Percentiles rank a stretch among this genome's conserved stretches.
These are phyloP conservation scores for Melangyna quadrimaculata DNA, from an alignment of 2,888 invertebrate genomes.

Conservation along the genomic window DNA sequence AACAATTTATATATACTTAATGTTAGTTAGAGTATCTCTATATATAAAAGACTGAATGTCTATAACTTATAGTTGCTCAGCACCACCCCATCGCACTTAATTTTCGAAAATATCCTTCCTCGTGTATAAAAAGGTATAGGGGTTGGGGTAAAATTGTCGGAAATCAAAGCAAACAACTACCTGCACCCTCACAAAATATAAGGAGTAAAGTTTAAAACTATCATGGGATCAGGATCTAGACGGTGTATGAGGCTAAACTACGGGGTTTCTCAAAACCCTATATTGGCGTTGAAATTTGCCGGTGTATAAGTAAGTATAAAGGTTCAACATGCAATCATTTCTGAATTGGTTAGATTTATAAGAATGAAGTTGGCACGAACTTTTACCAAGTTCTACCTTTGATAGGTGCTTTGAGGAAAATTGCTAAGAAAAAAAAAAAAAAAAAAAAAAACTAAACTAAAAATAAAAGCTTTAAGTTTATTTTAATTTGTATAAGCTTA, in stretches of 20 bases:
- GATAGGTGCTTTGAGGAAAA: conserved; percentile 9
- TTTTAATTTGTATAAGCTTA: background rate
- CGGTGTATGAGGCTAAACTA: conserved; percentile 28
- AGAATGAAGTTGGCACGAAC: conserved; percentile 68
- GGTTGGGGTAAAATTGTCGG: conserved; percentile 13
- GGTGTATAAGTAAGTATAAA: conserved; percentile 11
- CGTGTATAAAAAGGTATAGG: background rate
- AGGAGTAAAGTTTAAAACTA: conserved; percentile 53
- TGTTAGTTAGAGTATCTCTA: background rate
- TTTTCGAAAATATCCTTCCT: conserved; percentile 63
- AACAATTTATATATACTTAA: background rate
- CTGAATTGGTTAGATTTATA: conserved; percentile 67
- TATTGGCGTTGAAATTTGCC: conserved; percentile 23
- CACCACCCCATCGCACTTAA: conserved; percentile 55
- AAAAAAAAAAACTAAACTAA: background rate
- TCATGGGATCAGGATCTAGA: conserved; percentile 52
- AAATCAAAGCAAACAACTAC: conserved; percentile 55
- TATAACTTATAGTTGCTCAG: conserved; percentile 33
- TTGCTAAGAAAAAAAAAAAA: background rate
- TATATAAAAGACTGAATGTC: conserved; percentile 33
- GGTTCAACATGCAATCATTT: conserved; percentile 64
- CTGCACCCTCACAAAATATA: background rate
- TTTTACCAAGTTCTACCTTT: conserved; percentile 39
- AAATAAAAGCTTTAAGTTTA: background rate
- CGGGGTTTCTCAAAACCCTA: conserved; percentile 25